Evolutionary conservation across 2,888 invertebrate genomes (phyloP).

Genomic region (Meta bourneti): DNA sequence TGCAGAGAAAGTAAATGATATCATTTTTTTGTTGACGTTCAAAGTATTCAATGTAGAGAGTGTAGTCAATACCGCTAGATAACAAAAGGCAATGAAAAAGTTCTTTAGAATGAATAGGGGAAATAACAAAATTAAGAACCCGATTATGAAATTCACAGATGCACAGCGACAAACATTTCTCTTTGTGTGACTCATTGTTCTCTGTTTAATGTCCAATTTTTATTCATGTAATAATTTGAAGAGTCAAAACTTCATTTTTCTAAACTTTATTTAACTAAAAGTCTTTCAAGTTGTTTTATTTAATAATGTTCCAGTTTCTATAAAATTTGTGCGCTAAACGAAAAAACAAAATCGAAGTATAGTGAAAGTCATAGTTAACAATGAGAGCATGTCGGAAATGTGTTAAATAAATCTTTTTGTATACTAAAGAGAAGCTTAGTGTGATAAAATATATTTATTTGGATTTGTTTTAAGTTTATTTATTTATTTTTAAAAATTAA

Average conservation of each 20-base stretch:
- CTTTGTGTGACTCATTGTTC: conserved; percentile 55
- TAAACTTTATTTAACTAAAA: no score
- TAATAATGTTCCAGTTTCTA: neutral
- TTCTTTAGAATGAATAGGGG: conserved; percentile 39
- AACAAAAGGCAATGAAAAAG: conserved; percentile 36
- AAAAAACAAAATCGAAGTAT: no score
- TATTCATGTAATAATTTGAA: neutral
- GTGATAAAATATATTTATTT: no score
- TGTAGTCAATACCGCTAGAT: conserved; percentile 30
- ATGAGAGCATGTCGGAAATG: no score
- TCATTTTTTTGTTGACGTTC: conserved; percentile 24
- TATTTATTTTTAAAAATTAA: no score
- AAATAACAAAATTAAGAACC: conserved; percentile 38
- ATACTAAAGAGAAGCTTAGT: no score
- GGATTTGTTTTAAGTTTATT: no score
- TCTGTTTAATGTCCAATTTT: neutral
- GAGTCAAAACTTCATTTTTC: no score
- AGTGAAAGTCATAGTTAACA: no score
- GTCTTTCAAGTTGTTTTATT: no score
- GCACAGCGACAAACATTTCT: conserved; percentile 47
- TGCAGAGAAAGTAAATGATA: conserved; percentile 19
- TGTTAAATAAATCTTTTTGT: no score
- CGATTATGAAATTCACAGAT: conserved; percentile 18
- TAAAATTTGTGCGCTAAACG: no score
- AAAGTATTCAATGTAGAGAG: conserved; percentile 50